A percentile compares a stretch with the other conserved stretches of the same genome.
Evolutionary conservation across 2,888 invertebrate genomes (phyloP).

Genomic region (Oegoconia quadripuncta): DNA sequence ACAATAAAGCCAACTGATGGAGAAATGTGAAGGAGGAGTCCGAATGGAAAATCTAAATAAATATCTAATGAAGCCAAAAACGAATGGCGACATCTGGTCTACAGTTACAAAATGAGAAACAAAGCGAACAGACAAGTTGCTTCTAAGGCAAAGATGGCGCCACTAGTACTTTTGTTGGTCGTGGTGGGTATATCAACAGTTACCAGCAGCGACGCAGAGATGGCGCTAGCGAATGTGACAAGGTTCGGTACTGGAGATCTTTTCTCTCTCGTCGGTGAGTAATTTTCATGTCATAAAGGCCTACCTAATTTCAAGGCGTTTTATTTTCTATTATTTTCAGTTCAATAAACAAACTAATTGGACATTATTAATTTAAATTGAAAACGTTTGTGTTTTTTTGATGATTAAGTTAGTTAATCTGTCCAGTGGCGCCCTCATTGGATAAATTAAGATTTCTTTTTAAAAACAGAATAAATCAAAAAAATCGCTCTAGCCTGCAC

Average conservation of each 20-base stretch:
- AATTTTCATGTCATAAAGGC: no score
- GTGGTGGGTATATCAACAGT: slow-evolving; percentile 26
- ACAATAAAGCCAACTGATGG: slow-evolving; percentile 1
- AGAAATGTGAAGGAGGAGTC: neutral
- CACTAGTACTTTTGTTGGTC: slow-evolving; percentile 37
- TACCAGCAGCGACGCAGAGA: slow-evolving; percentile 45
- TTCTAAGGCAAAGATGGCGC: slow-evolving; percentile 50
- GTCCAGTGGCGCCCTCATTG: no score
- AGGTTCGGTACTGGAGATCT: slow-evolving; percentile 80
- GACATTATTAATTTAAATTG: no score
- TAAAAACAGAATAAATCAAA: no score
- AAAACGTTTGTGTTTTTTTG: no score
- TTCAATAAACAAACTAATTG: no score
- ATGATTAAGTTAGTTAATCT: no score
- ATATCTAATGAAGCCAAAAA: slow-evolving; percentile 10
- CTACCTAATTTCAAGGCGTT: no score
- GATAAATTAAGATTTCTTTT: no score
- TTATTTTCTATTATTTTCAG: no score
- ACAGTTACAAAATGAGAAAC: slow-evolving; percentile 31
- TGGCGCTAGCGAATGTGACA: slow-evolving; percentile 73
- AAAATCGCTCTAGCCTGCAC: no score
- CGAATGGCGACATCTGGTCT: slow-evolving; percentile 34
- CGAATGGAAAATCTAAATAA: slow-evolving; percentile 1
- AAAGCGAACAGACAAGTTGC: slow-evolving; percentile 20
- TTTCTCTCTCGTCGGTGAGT: slow-evolving; percentile 76